phyloP scores from a whole-genome alignment of 2,113 vertebrate genomes.

The Penelope pileata region DNA sequence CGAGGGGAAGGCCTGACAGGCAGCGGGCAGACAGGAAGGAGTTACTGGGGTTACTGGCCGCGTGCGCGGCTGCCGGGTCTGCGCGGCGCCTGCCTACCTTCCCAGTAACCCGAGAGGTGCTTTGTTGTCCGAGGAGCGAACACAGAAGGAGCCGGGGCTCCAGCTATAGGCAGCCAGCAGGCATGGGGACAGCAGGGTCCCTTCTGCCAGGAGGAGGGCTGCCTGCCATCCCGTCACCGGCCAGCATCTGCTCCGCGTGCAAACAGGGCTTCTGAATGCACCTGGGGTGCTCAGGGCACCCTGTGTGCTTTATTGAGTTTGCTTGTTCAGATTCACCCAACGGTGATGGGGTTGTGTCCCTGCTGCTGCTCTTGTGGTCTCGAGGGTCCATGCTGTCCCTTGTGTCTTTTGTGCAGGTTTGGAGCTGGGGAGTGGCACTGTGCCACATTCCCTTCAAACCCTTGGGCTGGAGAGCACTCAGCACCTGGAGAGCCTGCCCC shows the following conservation, averaged over 20 bases:
- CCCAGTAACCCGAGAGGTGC: conserved; percentile 44
- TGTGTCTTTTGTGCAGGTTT: neutral
- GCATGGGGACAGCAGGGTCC: neutral
- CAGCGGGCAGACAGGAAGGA: conserved; percentile 65
- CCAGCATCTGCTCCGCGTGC: too few relatives aligned
- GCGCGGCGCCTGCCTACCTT: conserved; percentile 54
- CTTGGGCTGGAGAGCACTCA: neutral
- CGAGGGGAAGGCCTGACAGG: conserved; percentile 47
- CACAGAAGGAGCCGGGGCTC: neutral
- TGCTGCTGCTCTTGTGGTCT: too few relatives aligned
- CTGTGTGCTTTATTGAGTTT: neutral
- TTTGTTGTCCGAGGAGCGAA: conserved; percentile 40
- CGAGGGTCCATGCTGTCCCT: neutral
- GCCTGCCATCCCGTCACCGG: too few relatives aligned
- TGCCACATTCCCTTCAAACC: neutral
- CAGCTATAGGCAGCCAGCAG: neutral
- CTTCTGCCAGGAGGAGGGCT: neutral
- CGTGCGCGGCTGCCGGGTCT: conserved; percentile 9
- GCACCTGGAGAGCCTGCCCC: neutral
- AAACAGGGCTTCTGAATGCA: too few relatives aligned
- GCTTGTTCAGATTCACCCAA: neutral
- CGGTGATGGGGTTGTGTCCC: too few relatives aligned
- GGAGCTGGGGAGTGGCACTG: too few relatives aligned
- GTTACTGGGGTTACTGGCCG: conserved; percentile 10
- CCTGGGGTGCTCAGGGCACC: neutral